Evolutionary conservation across 2,888 invertebrate species (phyloP).

Genomic region (Bombylius discolor): DNA sequence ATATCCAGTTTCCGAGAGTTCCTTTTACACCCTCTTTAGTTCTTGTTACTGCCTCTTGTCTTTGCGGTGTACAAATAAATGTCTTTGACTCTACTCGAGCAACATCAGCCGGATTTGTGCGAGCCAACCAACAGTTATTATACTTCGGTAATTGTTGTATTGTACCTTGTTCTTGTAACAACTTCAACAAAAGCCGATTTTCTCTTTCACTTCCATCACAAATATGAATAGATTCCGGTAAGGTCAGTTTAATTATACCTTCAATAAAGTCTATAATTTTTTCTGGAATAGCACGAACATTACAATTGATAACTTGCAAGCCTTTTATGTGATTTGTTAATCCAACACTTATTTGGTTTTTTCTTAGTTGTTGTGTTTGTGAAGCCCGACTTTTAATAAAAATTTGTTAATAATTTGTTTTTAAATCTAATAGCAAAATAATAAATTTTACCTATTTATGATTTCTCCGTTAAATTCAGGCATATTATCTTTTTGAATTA

Average conservation of each 20-base stretch:
- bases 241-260: background rate
- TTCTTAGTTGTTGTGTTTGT: too few relatives aligned
- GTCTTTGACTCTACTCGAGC: slow-evolving; percentile 95
- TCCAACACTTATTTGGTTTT: too few relatives aligned
- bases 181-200: slow-evolving; percentile 54
- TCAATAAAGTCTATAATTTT: background rate
- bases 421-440: too few relatives aligned
- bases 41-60: slow-evolving; percentile 69
- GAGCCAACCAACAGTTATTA: slow-evolving; percentile 87
- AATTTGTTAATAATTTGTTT: too few relatives aligned
- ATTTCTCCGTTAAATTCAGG: too few relatives aligned
- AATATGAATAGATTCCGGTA: slow-evolving; percentile 72
- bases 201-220: slow-evolving; percentile 84
- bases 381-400: too few relatives aligned
- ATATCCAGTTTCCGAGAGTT: slow-evolving; percentile 86
- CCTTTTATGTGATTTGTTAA: too few relatives aligned
- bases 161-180: slow-evolving; percentile 67
- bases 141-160: slow-evolving; percentile 72
- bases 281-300: too few relatives aligned
- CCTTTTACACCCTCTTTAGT: slow-evolving; percentile 67
- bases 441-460: too few relatives aligned
- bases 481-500: too few relatives aligned
- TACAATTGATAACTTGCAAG: too few relatives aligned
- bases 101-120: slow-evolving; percentile 94
- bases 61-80: slow-evolving; percentile 75